Evolutionary conservation across 2,888 invertebrate genomes (phyloP), one percentile per base, ranked within the genome.

Genomic region (Lasioglossum calceatum): DNA sequence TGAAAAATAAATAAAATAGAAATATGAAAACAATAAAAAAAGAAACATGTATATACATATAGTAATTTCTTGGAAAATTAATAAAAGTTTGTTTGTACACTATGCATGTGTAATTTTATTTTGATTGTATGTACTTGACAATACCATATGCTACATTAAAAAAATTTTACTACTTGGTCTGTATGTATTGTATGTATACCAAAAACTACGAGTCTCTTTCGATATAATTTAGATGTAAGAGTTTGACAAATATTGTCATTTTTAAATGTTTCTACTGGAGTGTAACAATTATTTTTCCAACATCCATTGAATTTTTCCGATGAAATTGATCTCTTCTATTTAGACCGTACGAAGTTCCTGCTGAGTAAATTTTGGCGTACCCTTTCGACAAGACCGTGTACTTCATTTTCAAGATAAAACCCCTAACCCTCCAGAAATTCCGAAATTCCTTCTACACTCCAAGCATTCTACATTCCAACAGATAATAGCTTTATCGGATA

Each of bases 401-500:
- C 42, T 23, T 71, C 23, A 71, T 42, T 71, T 71, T 42, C 71
- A 71, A 23, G 71, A 71, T 71, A 71, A 71, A 42, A 70, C 36
- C n/a, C 32, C 8, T 32, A 58, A 39, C 36, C 32, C n/a, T 39
- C 39, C n/a, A 39, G 75, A 54, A 75, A 75, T 75, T 58, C 50
- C 50, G 58, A 50, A 50, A 58, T 39, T 36, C 71, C 71, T 58
- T 58, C 58, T 14, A 58, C 39, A n/a, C 8, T 58, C n/a, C 54
- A 14, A 12, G 23, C 23, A 58, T n/a, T 23, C 58, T 36, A 58
- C 23, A 7, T 39, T 14, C 39, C 36, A 39, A 36, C 14, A 50
- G 75, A 75, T 71, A 75, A 75, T 54, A 75, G 75, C 36, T 75
- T 75, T 39, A n/a, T 75, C 39, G 36, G 10, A 36, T 19, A 36